Evolutionary conservation across 2,888 invertebrate species (phyloP), one percentile per base, ranked within the genome.

Genomic region (Agonopterix subpropinquella): DNA sequence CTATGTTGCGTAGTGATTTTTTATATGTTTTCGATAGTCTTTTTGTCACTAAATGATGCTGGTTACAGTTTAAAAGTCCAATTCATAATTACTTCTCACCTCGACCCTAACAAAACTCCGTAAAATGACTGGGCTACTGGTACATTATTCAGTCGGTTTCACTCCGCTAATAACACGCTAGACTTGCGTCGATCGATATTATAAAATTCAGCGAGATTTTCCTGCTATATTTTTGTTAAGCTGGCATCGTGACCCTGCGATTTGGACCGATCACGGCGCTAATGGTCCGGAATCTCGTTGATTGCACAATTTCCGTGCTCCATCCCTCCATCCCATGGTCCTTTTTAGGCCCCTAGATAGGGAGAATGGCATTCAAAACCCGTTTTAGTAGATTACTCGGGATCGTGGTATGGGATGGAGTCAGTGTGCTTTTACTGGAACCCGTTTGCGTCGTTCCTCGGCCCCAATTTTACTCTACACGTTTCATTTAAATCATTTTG

Each of bases 301-400:
- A 73, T 73, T 71, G 67, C 61, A 49, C 59, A 58, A 70, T 74
- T 72, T 72, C 64, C 67, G 62, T 55, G 61, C 59, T 53, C 56
- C 59, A 49, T 58, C 60, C 59, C 62, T 58, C 58, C 58, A 49
- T 47, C 41, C 49, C 18, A 43, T 48, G 36, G 57, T 48, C 65
- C 66, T 63, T 66, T 66, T 52, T 56, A 56, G 58, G 55, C 49
- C 47, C 50, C 44, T 11, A 46, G 51, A 51, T 50, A 53, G 42
- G 45, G 43, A 44, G 47, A 53, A 48, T 42, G 49, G 49, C 47
- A 44, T 59, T 52, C 47, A 35, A 53, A 50, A 47, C 48, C 49
- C 47, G 48, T 50, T 53, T 54, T 45, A 51, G 49, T 11, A 41
- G 53, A 53, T 53, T 47, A 50, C 41, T 41, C 39, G 11, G 44